A percentile compares a stretch with the other conserved stretches of the same genome.
phyloP scores from a whole-genome alignment of 2,797 vertebrate genomes.

The Xyrichtys novacula region DNA sequence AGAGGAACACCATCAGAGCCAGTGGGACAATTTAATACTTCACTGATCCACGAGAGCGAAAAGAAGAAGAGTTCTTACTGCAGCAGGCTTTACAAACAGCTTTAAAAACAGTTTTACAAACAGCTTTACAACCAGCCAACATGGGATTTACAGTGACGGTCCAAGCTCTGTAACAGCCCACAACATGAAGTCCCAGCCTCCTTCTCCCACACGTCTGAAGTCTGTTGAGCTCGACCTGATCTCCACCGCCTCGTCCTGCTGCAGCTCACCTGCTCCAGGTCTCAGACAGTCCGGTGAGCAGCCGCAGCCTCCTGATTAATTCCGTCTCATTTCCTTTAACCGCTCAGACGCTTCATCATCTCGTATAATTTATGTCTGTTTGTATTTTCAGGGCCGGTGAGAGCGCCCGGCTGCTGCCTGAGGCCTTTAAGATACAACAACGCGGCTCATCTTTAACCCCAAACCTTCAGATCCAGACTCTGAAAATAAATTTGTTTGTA shows the following conservation, averaged over 20 bases:
- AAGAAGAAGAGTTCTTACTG: background rate
- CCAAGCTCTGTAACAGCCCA: slow-evolving; percentile 1
- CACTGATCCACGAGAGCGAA: slow-evolving; percentile 2
- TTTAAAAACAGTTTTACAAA: too few relatives aligned
- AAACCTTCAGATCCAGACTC: slow-evolving; percentile 15
- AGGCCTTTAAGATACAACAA: background rate
- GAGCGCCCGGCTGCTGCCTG: slow-evolving; percentile 9
- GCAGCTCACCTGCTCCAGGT: slow-evolving; percentile 34
- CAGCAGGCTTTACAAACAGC: slow-evolving; percentile 22
- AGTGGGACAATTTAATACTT: too few relatives aligned
- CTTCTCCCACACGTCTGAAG: slow-evolving; percentile 13
- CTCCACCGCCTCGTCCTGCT: slow-evolving; percentile 7
- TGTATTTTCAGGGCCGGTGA: slow-evolving; percentile 10
- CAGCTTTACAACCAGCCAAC: background rate
- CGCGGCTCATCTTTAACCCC: slow-evolving; percentile 16
- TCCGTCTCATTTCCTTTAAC: slow-evolving; percentile 46
- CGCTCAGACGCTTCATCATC: slow-evolving; percentile 17
- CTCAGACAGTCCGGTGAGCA: background rate
- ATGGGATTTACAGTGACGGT: background rate
- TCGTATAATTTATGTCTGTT: slow-evolving; percentile 12
- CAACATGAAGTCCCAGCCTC: slow-evolving; percentile 31
- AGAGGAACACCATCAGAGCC: too few relatives aligned
- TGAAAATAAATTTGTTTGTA: slow-evolving; percentile 17
- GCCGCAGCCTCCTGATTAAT: slow-evolving; percentile 38
- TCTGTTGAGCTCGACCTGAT: slow-evolving; percentile 51